These are phyloP conservation scores for Meriones psammophilus DNA, from an alignment of 2,797 vertebrate genomes.

Conservation along the genomic window DNA sequence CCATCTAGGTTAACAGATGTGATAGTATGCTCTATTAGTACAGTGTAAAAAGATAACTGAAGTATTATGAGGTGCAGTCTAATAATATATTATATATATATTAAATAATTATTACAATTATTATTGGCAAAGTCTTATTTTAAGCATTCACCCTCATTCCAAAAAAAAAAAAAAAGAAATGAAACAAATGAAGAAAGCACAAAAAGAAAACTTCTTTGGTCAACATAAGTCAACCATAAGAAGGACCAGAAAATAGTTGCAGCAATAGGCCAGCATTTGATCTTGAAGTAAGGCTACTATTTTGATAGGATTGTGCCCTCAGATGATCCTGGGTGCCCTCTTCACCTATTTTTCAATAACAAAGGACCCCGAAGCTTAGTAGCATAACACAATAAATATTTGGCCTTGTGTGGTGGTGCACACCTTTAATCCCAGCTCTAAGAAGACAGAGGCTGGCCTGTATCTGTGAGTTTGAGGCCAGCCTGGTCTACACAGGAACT, in stretches of 20 bases:
- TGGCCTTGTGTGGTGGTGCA: background rate
- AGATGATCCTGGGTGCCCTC: background rate
- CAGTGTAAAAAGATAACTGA: slow-evolving; percentile 47
- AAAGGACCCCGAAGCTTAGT: background rate
- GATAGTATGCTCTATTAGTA: background rate
- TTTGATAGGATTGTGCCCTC: background rate
- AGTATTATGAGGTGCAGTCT: background rate
- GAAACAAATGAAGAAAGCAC: background rate
- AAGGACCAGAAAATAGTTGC: background rate
- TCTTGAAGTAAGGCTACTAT: background rate
- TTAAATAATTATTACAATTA: too few species aligned
- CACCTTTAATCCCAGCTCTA: background rate
- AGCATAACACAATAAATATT: background rate
- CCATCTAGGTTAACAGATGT: slow-evolving; percentile 6
- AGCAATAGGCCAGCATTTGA: background rate
- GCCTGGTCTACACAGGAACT: background rate
- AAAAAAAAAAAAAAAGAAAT: background rate
- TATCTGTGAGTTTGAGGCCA: background rate
- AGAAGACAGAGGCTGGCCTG: too few species aligned
- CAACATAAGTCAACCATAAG: background rate
- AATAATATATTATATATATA: too few species aligned
- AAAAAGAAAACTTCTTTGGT: background rate
- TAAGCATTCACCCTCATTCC: background rate
- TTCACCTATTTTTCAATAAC: background rate
- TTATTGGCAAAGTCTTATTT: background rate